A percentile compares a stretch with the other conserved stretches of the same genome.
Evolutionary conservation across 1,140 invertebrate species (phyloP).

Genomic region (Hirudo medicinalis): DNA sequence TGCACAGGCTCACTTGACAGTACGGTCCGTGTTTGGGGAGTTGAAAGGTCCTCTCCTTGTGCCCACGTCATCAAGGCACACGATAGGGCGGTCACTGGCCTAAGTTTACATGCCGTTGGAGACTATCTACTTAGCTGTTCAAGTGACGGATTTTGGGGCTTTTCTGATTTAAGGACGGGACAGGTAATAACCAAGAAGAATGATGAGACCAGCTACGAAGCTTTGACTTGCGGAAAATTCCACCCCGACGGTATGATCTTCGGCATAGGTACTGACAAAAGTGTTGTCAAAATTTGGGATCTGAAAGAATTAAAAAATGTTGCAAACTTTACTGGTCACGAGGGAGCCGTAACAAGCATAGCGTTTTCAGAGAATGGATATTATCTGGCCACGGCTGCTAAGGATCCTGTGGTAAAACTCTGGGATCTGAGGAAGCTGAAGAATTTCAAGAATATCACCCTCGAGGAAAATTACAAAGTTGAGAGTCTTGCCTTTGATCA

Average conservation of each 20-base stretch:
- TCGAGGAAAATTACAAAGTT: slow-evolving; percentile 71
- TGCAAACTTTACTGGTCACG: slow-evolving; percentile 91
- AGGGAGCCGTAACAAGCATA: slow-evolving; percentile 79
- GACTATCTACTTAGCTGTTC: slow-evolving; percentile 93
- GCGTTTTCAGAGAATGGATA: slow-evolving; percentile 98
- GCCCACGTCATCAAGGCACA: slow-evolving; percentile 73
- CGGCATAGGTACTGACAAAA: slow-evolving; percentile 89
- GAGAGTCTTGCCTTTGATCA: slow-evolving; percentile 63
- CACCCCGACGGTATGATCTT: slow-evolving; percentile 99
- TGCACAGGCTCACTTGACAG: slow-evolving; percentile 88
- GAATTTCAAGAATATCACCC: slow-evolving; percentile 90
- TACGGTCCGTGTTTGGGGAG: slow-evolving; percentile 90
- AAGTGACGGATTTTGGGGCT: slow-evolving; percentile 67
- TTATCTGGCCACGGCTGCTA: slow-evolving; percentile 91
- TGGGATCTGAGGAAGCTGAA: slow-evolving; percentile 98
- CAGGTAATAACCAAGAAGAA: slow-evolving; percentile 69
- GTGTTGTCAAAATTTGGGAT: slow-evolving; percentile 98
- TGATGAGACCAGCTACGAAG: slow-evolving; percentile 33
- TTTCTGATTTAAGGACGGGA: slow-evolving; percentile 84
- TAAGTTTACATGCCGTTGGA: slow-evolving; percentile 92
- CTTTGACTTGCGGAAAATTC: slow-evolving; percentile 92
- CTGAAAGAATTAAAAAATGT: slow-evolving; percentile 94
- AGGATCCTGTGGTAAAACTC: slow-evolving; percentile 89
- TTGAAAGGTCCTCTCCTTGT: slow-evolving; percentile 68
- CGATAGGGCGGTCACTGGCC: slow-evolving; percentile 80